Evolutionary conservation across 2,113 vertebrate species (phyloP), one percentile per base, ranked within the genome.

Genomic region (Tragelaphus strepsiceros): DNA sequence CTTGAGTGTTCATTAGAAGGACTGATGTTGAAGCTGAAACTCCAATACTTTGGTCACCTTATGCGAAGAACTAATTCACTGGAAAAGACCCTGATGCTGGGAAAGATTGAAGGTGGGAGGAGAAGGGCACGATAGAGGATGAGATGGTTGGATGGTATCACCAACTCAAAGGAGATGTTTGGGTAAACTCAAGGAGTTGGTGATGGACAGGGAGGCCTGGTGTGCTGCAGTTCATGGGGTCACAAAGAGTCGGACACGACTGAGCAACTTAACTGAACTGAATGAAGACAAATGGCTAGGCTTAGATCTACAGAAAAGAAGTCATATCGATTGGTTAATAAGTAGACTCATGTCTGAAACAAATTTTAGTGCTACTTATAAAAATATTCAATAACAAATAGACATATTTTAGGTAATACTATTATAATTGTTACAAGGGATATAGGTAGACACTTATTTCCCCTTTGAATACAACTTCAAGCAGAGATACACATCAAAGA

Each of bases 351-450:
- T 43, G 21, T 39, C 15, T 86, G 30, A 95, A 94, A 59, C 2
- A 22, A 80, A 10, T 1, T 82, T 95, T 21, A 88, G 19, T 71
- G 8, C 0, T 74, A 28, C 53, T 46, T 59, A 85, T 16, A 82
- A 53, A 92, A 92, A 54, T 49, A 86, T 35, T 92, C 91, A 91
- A 4, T 61, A 93, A 49, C 17, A 91, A 88, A 39, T 15, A 91
- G 17, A 19, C 3, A 88, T 9, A n/a, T 51, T 81, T 85, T 58
- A 87, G 9, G 16, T 53, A 89, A 89, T 51, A 81, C 3, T 64
- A 2, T 61, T 87, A 13, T 84, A 64, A 82, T 9, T 51, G 14
- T 46, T 51, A 77, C 26, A 83, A 43, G 16, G 2, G 28, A 77
- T 49, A 59, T 21, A 39, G 4, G 6, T 9, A 71, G 54, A 54